phyloP scores from a whole-genome alignment of 2,113 vertebrate genomes.

The Oxyura jamaicensis region DNA sequence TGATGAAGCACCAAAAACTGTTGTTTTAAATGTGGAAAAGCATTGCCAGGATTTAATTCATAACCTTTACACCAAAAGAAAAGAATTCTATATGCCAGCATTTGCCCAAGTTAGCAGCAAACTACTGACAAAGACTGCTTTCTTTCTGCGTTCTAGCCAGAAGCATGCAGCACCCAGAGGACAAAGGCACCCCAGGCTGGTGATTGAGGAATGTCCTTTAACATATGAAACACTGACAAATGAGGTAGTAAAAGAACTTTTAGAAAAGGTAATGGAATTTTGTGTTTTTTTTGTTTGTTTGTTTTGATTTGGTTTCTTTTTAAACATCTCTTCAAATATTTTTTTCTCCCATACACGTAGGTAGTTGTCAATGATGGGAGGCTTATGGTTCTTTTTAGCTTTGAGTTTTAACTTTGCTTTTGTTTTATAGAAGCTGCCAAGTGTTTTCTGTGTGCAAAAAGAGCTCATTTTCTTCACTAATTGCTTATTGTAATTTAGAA shows the following conservation, averaged over 20 bases:
- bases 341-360: background rate
- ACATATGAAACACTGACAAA: constrained; percentile 85
- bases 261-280: constrained; percentile 86
- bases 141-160: constrained; percentile 74
- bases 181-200: constrained; percentile 84
- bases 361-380: background rate
- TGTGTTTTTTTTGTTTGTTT: background rate
- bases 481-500: background rate
- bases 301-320: background rate
- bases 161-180: constrained; percentile 80
- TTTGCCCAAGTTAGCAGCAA: background rate
- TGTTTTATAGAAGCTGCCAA: background rate
- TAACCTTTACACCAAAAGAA: background rate
- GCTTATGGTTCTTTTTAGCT: background rate
- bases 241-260: constrained; percentile 84
- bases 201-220: constrained; percentile 93
- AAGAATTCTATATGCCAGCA: background rate
- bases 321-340: background rate
- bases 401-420: background rate
- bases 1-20: background rate
- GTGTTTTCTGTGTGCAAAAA: background rate
- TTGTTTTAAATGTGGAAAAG: background rate
- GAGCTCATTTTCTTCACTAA: background rate
- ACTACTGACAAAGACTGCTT: constrained; percentile 50
- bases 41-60: constrained; percentile 1